Percentiles rank a stretch among this genome's conserved stretches.
phyloP scores from a whole-genome alignment of 2,888 invertebrate genomes.

The Miltochrista miniata region DNA sequence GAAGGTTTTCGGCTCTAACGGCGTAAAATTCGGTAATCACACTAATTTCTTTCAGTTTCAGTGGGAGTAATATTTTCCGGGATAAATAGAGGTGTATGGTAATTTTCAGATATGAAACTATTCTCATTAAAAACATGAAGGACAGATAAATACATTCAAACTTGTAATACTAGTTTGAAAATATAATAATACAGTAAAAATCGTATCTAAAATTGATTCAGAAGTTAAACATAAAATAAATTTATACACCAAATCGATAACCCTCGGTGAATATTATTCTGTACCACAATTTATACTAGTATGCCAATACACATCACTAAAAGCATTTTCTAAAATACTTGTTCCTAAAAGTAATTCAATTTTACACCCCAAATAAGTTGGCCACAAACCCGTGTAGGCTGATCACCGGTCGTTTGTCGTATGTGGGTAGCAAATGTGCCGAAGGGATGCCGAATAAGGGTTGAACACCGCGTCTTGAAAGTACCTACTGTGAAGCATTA shows the following conservation, averaged over 20 bases:
- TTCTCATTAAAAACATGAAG: too few relatives aligned
- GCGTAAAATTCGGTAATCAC: too few relatives aligned
- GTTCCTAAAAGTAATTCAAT: slow-evolving; percentile 61
- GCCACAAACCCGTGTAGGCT: slow-evolving; percentile 50
- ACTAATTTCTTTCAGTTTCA: too few relatives aligned
- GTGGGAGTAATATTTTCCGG: too few relatives aligned
- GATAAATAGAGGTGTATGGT: too few relatives aligned
- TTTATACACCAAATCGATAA: not conserved
- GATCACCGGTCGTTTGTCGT: slow-evolving; percentile 49
- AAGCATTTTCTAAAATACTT: slow-evolving; percentile 62
- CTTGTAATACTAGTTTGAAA: too few relatives aligned
- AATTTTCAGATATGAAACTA: too few relatives aligned
- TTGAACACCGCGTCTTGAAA: slow-evolving; percentile 53
- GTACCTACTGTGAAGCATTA: slow-evolving; percentile 61
- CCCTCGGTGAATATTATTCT: slow-evolving; percentile 1
- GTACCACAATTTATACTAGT: slow-evolving; percentile 16
- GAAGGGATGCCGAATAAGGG: slow-evolving; percentile 51
- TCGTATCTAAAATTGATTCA: not conserved
- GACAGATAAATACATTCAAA: too few relatives aligned
- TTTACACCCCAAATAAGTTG: slow-evolving; percentile 66
- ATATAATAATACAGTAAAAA: too few relatives aligned
- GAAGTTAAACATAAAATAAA: not conserved
- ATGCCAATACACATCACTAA: slow-evolving; percentile 44
- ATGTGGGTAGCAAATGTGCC: slow-evolving; percentile 25
- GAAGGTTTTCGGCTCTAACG: too few relatives aligned